A percentile compares a stretch with the other conserved stretches of the same genome.
Evolutionary conservation across 1,140 invertebrate species (phyloP).

Genomic region (Neodiprion fabricii): DNA sequence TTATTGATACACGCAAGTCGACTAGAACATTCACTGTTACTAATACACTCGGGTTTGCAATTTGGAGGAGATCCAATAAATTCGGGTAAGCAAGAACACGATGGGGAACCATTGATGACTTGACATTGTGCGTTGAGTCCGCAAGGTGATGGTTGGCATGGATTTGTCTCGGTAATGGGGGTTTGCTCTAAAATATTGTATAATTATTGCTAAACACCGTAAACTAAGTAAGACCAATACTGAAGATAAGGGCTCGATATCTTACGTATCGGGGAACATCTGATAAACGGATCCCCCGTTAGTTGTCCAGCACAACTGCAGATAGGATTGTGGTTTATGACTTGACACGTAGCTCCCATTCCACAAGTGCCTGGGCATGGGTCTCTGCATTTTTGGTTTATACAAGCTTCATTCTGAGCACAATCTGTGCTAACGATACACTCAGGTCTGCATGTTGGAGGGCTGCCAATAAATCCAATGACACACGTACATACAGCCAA

Average conservation of each 20-base stretch:
- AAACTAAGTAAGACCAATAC: slow-evolving; percentile 25
- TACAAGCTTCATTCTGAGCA: slow-evolving; percentile 69
- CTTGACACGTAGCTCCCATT: slow-evolving; percentile 70
- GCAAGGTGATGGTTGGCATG: slow-evolving; percentile 73
- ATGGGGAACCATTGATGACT: slow-evolving; percentile 68
- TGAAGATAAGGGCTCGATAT: slow-evolving; percentile 21
- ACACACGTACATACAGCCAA: slow-evolving; percentile 69
- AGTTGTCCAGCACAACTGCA: slow-evolving; percentile 67
- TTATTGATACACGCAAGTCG: slow-evolving; percentile 75
- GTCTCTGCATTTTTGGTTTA: slow-evolving; percentile 74
- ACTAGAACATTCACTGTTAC: slow-evolving; percentile 76
- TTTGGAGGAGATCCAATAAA: slow-evolving; percentile 74
- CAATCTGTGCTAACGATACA: slow-evolving; percentile 73
- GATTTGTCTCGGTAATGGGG: slow-evolving; percentile 57
- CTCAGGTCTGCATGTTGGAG: slow-evolving; percentile 73
- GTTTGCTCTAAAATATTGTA: slow-evolving; percentile 29
- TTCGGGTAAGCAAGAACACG: slow-evolving; percentile 73
- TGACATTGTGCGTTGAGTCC: slow-evolving; percentile 76
- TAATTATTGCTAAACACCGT: slow-evolving; percentile 24
- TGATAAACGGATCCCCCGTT: slow-evolving; percentile 63
- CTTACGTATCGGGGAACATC: slow-evolving; percentile 63
- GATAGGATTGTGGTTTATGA: slow-evolving; percentile 69
- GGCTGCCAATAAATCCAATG: slow-evolving; percentile 67
- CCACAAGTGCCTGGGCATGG: slow-evolving; percentile 76
- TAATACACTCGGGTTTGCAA: slow-evolving; percentile 78